These are phyloP conservation scores for Ischnura elegans DNA, from an alignment of 2,888 invertebrate genomes.

Conservation along the genomic window DNA sequence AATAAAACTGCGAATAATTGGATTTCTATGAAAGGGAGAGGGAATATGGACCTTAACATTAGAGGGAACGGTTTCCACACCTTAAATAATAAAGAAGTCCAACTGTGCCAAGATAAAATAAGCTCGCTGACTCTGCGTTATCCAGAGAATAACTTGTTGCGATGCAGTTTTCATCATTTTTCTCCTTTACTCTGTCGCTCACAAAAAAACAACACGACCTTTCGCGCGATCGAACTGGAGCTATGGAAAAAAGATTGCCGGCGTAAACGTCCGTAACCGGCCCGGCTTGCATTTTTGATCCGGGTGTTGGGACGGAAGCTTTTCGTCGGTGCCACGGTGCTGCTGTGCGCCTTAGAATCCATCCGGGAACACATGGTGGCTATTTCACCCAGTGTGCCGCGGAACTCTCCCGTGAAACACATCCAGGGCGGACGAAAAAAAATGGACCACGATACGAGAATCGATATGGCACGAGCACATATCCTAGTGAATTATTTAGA, in stretches of 20 bases:
- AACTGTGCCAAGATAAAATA: not conserved
- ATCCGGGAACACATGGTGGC: not conserved
- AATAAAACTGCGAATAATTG: too few relatives aligned
- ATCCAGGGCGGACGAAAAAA: not conserved
- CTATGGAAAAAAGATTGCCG: not conserved
- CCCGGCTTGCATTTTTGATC: not conserved
- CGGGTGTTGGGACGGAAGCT: not conserved
- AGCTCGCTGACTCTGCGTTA: not conserved
- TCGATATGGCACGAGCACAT: slow-evolving; percentile 26
- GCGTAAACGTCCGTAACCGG: not conserved
- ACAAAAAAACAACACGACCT: too few relatives aligned
- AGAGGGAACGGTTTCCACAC: too few relatives aligned
- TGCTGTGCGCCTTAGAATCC: not conserved
- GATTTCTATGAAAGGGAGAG: too few relatives aligned
- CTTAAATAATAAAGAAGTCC: not conserved
- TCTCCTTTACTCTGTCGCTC: not conserved
- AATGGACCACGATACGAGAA: slow-evolving; percentile 16
- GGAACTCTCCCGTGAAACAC: not conserved
- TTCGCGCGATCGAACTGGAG: not conserved
- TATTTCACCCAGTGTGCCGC: not conserved
- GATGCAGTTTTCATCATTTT: not conserved
- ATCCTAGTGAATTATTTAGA: not conserved
- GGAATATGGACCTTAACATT: too few relatives aligned
- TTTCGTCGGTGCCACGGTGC: not conserved
- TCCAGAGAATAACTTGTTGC: slow-evolving; percentile 7